Evolutionary conservation across 1,140 invertebrate species (phyloP).

Genomic region (Euborellia annulipes): DNA sequence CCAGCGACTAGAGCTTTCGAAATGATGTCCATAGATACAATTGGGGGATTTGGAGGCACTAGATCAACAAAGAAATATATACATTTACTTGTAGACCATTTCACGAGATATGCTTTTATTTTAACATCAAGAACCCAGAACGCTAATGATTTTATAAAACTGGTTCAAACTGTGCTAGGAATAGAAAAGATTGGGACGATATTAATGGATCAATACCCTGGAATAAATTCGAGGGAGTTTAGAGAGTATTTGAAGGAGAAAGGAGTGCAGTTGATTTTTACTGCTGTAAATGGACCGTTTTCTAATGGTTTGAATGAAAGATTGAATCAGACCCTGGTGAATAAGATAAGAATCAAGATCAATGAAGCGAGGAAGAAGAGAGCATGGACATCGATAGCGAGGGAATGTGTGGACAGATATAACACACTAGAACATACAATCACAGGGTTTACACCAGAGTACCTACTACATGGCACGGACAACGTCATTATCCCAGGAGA

Average conservation of each 20-base stretch:
- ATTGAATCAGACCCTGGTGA: constrained; percentile 22
- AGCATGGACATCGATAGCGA: constrained; percentile 25
- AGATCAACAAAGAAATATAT: constrained; percentile 22
- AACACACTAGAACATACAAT: constrained; percentile 23
- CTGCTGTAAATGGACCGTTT: constrained; percentile 22
- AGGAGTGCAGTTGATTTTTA: constrained; percentile 20
- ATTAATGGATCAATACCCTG: constrained; percentile 23
- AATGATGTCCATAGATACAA: constrained; percentile 25
- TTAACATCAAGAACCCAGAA: constrained; percentile 10
- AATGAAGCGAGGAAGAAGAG: constrained; percentile 17
- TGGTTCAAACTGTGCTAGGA: constrained; percentile 18
- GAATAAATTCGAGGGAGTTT: constrained; percentile 22
- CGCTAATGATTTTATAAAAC: constrained; percentile 23
- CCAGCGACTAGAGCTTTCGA: constrained; percentile 18
- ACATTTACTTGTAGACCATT: constrained; percentile 20
- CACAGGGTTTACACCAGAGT: constrained; percentile 22
- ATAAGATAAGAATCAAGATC: constrained; percentile 25
- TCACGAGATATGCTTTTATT: constrained; percentile 21
- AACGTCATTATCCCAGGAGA: constrained; percentile 18
- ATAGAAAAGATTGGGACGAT: constrained; percentile 19
- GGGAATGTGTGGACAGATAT: constrained; percentile 23
- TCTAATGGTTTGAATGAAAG: constrained; percentile 24
- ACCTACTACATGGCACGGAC: constrained; percentile 21
- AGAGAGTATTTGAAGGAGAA: constrained; percentile 13
- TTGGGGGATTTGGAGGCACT: constrained; percentile 20